phyloP scores from a whole-genome alignment of 1,140 invertebrate species.

The Drosophila aff. region DNA sequence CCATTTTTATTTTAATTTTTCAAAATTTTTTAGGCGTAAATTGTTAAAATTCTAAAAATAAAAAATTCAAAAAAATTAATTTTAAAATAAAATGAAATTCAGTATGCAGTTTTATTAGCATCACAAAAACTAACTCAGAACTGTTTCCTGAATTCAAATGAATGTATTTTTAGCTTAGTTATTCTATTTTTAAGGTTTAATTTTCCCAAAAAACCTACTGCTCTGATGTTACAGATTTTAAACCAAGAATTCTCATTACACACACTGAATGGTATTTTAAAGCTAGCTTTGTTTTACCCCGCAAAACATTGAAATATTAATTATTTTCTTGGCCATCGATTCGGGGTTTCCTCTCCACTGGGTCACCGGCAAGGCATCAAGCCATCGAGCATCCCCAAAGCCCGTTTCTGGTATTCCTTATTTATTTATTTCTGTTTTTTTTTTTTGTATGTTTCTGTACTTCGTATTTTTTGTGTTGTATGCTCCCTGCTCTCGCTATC shows the following conservation, averaged over 20 bases:
- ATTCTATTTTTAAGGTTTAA: no score
- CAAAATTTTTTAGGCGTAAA: no score
- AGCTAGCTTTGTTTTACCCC: neutral
- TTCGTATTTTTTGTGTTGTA: neutral
- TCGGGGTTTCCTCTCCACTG: slow-evolving; percentile 27
- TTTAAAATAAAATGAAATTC: no score
- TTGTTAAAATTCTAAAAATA: no score
- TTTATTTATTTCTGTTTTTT: slow-evolving; percentile 2
- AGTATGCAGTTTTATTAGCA: no score
- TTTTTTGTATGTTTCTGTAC: neutral
- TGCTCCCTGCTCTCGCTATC: neutral
- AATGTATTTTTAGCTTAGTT: no score
- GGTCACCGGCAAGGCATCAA: slow-evolving; percentile 20
- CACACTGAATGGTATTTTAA: neutral
- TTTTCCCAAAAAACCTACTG: neutral
- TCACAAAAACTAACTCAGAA: no score
- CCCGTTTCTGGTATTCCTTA: slow-evolving; percentile 5
- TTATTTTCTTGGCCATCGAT: slow-evolving; percentile 33
- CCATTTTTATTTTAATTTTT: no score
- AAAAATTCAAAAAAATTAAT: no score
- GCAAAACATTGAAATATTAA: slow-evolving; percentile 38
- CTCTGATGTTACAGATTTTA: neutral
- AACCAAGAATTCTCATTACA: neutral
- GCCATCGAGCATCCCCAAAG: slow-evolving; percentile 13
- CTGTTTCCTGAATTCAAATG: no score